Percentiles rank a stretch among this genome's conserved stretches.
phyloP scores from a whole-genome alignment of 2,113 vertebrate species.

The Ptychochromis oligacanthus region DNA sequence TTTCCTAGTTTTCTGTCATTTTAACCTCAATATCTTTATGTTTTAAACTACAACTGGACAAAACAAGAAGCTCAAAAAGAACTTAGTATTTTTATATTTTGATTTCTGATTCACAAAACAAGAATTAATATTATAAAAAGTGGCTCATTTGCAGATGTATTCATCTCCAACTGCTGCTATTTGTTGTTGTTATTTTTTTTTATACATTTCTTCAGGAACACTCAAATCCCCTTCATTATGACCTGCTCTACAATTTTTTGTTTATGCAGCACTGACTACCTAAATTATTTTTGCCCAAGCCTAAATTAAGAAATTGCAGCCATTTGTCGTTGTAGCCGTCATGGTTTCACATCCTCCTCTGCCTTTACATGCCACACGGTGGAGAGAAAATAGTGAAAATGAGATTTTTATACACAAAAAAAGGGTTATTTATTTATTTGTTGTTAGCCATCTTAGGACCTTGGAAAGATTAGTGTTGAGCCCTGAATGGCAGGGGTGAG shows the following conservation, averaged over 20 bases:
- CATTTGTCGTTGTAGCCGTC: not conserved
- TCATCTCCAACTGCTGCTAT: not conserved
- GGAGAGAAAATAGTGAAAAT: too few species aligned
- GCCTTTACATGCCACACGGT: not conserved
- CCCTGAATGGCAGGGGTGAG: not conserved
- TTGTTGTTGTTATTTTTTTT: not conserved
- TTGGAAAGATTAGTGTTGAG: not conserved
- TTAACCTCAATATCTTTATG: not conserved
- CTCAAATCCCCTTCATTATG: not conserved
- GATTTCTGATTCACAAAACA: not conserved
- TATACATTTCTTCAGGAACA: not conserved
- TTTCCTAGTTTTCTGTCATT: not conserved
- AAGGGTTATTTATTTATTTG: not conserved
- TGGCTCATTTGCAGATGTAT: not conserved
- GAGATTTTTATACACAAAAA: too few species aligned
- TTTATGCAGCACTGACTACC: not conserved
- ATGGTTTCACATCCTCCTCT: not conserved
- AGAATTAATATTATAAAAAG: not conserved
- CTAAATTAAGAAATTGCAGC: not conserved
- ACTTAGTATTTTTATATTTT: too few species aligned
- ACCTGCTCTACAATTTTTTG: not conserved
- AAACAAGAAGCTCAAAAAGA: too few species aligned
- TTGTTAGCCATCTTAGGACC: not conserved
- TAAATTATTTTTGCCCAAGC: not conserved
- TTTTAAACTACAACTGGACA: too few species aligned